These are phyloP conservation scores for Drosophila vallismaia DNA, from an alignment of 2,888 invertebrate genomes.

Conservation along the genomic window DNA sequence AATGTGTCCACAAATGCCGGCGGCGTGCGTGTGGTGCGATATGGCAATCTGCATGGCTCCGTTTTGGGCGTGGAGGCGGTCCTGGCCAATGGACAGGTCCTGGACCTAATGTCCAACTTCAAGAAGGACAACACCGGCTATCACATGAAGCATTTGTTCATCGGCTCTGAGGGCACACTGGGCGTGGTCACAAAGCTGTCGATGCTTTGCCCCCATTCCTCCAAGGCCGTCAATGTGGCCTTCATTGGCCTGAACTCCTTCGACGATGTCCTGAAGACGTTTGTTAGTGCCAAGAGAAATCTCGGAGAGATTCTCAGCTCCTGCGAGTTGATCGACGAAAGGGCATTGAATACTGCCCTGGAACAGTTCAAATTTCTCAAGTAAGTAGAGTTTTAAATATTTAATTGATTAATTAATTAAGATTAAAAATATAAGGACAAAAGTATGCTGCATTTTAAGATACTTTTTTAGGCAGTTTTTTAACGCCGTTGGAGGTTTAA, in stretches of 20 bases:
- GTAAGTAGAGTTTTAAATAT: constrained; percentile 63
- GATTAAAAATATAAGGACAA: no score
- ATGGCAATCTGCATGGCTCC: constrained; percentile 96
- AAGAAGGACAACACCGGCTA: constrained; percentile 99
- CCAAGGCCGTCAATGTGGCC: constrained; percentile 92
- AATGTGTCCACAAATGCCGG: constrained; percentile 99
- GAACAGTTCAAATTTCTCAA: constrained; percentile 86
- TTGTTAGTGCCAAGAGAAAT: constrained; percentile 88
- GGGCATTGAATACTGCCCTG: constrained; percentile 88
- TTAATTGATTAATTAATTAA: no score
- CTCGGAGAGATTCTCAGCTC: constrained; percentile 95
- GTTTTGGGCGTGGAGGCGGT: constrained; percentile 96
- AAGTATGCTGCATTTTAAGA: no score
- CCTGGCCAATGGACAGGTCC: constrained; percentile 91
- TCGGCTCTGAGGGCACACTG: constrained; percentile 98
- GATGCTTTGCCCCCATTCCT: constrained; percentile 94
- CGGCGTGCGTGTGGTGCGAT: constrained; percentile 95
- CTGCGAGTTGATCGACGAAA: constrained; percentile 96
- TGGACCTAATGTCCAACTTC: constrained; percentile 93
- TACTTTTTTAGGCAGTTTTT: no score
- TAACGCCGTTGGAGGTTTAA: no score
- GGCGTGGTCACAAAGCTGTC: constrained; percentile 97
- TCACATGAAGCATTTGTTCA: constrained; percentile 97
- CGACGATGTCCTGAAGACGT: constrained; percentile 90
- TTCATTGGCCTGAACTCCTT: constrained; percentile 93